Base-by-base conservation (phyloP, 2,888 invertebrate genomes). In the Trachelus iudaicus region DNA sequence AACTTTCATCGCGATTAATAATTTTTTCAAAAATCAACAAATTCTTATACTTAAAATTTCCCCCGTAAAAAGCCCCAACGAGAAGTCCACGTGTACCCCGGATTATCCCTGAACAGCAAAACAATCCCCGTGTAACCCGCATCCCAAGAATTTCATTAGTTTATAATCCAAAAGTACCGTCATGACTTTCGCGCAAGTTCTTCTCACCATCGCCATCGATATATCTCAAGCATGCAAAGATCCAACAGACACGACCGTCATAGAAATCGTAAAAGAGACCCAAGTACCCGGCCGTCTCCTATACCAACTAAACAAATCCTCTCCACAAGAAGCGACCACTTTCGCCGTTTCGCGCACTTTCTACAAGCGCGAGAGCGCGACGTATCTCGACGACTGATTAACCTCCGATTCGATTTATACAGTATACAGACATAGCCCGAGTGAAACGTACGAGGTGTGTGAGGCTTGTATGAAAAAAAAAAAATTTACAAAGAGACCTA, bases 331-430 rank as follows among this genome's bases (percentile, higher is more conserved):
- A 71, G 12, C 33, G 71, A 11, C 15, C 31, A 71, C 71, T 71
- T 71, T 71, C 71, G 71, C 71, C 71, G 12, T 71, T 56, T 71
- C 71, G 71, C 71, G 71, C 71, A 71, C 71, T 71, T 71, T 71
- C 71, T 33, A 71, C 71, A 6, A 34, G 56, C 56, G 56, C 23
- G 56, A 56, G 56, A 56, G 56, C 56, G 23, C 56, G 56, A 56
- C 56, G 56, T 56, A 9, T 9, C 23, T 9, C 0, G 23, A 23
- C 56, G 56, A 56, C 56, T 23, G 56, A 23, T 56, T 23, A 56
- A 56, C 56, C 23, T 6, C 56, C 56, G 9, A 34, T 71, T 71
- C 31, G 33, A 34, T 71, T 71, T 12, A 9, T 71, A 6, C 13
- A 31, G 13, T 1, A 31, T 12, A 71, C 15, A 34, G 15, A 1